Evolutionary conservation across 2,888 invertebrate species (phyloP).

Genomic region (Callosobruchus maculatus): DNA sequence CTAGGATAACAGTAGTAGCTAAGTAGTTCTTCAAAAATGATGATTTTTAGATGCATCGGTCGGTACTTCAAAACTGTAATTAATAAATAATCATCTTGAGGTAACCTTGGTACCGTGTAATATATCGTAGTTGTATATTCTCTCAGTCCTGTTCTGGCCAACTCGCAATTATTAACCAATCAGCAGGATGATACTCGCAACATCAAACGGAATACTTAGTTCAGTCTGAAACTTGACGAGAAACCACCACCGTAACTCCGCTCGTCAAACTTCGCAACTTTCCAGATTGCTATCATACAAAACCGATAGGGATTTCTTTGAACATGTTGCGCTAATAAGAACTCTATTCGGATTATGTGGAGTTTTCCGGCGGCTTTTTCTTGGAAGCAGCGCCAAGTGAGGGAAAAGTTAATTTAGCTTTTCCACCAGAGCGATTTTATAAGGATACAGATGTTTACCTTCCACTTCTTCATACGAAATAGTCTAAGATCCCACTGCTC

Average conservation of each 20-base stretch:
- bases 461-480: neutral
- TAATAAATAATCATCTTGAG: no score
- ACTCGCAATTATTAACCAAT: neutral
- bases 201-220: neutral
- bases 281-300: slow-evolving; percentile 10
- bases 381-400: neutral
- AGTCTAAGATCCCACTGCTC: no score
- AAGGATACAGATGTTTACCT: neutral
- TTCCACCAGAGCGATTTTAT: neutral
- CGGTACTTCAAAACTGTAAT: no score
- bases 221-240: neutral
- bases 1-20: no score
- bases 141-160: neutral
- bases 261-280: slow-evolving; percentile 14
- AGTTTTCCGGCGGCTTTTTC: neutral
- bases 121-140: neutral
- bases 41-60: no score
- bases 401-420: neutral
- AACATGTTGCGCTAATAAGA: neutral
- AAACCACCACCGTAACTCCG: slow-evolving; percentile 22
- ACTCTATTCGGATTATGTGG: neutral
- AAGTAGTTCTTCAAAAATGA: no score
- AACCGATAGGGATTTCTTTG: neutral
- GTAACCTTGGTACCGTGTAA: neutral
- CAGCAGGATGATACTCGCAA: neutral